Evolutionary conservation across 2,888 invertebrate genomes (phyloP), one percentile per base, ranked within the genome.

Genomic region (Argyra leucocephala): DNA sequence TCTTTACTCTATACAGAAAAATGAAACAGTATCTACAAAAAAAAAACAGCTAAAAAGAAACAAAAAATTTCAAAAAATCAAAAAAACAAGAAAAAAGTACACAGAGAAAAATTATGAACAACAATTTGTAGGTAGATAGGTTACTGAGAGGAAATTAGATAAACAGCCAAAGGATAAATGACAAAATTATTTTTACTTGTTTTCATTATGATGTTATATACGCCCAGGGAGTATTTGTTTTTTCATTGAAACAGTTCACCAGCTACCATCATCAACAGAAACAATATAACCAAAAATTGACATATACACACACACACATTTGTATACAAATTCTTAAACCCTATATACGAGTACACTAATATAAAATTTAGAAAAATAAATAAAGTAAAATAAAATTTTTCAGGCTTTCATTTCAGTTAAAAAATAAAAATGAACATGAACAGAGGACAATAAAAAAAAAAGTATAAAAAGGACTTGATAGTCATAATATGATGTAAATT

Each of bases 121-220:
- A 48, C 48, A 48, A 48, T 18, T 48, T 48, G 48, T 48, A 48
- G 48, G 48, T 48, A 48, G 48, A 48, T 48, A 48, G 48, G 48
- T 48, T 48, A 48, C 48, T 48, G 48, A 48, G 48, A 48, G 48
- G 48, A 48, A 48, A 48, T 48, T 48, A 48, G 48, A 48, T 48
- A 48, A 48, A 48, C 48, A 48, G 48, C 48, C 48, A 48, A 48
- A 48, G 48, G 48, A 48, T 48, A 48, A 48, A 48, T 48, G 48
- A 48, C 48, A 48, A 48, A 48, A 48, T 48, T 48, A 48, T 48
- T 48, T 48, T 48, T 48, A 48, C 48, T 48, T 48, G 48, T 48
- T 48, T 48, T 48, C 48, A 48, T 48, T 48, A 48, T n/a, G n/a
- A n/a, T 48, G 48, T 48, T 48, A 48, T 48, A 48, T 48, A 48